phyloP scores from a whole-genome alignment of 2,888 invertebrate genomes.

The Tenthredo mesomela region DNA sequence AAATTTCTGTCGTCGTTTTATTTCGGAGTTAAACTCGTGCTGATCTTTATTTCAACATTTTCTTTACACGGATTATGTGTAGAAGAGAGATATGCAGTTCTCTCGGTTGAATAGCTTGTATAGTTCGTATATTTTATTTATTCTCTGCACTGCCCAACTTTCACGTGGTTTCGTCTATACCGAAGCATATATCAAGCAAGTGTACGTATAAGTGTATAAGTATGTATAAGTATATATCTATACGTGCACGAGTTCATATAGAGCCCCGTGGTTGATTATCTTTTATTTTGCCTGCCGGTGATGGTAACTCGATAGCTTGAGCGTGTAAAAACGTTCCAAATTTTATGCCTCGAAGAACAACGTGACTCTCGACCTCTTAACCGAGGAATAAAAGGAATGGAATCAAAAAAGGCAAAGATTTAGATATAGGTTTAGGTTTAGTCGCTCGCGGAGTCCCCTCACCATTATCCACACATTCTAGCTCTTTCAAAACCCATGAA shows the following conservation, averaged over 20 bases:
- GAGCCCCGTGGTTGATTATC: conserved; percentile 11
- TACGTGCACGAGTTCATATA: neutral
- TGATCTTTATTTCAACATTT: neutral
- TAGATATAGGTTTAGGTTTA: neutral
- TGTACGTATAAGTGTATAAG: neutral
- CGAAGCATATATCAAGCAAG: neutral
- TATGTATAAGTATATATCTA: neutral
- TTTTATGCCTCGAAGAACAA: conserved; percentile 26
- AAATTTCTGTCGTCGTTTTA: neutral
- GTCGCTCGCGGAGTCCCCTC: neutral
- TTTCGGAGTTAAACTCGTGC: neutral
- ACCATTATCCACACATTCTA: neutral
- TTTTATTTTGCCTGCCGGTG: conserved; percentile 2
- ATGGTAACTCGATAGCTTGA: conserved; percentile 30
- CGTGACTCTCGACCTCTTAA: conserved; percentile 5
- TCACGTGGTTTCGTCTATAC: conserved; percentile 32
- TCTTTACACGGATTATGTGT: neutral
- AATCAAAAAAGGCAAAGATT: conserved; percentile 37
- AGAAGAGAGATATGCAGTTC: neutral
- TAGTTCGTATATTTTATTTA: conserved; percentile 2
- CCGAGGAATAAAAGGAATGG: neutral
- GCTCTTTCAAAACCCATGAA: conserved; percentile 32
- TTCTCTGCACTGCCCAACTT: conserved; percentile 23
- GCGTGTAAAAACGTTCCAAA: conserved; percentile 12
- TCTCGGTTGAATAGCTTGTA: conserved; percentile 9